Evolutionary conservation across 2,113 vertebrate species (phyloP).

Genomic region (Calidris pygmaea): DNA sequence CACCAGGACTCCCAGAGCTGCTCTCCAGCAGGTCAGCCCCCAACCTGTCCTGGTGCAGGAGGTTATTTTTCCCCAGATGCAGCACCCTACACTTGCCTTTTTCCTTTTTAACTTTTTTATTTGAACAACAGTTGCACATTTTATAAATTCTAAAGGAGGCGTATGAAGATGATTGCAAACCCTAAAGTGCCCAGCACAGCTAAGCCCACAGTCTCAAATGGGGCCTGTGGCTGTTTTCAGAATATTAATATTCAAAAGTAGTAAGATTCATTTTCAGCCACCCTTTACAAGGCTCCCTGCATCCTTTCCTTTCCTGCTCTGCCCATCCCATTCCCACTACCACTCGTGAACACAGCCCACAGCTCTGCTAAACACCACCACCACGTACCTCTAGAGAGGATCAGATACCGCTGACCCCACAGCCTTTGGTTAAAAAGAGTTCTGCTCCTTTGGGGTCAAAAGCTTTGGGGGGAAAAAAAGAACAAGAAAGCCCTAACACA

Average conservation of each 20-base stretch:
- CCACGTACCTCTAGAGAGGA: background rate
- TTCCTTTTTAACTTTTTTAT: too few species aligned
- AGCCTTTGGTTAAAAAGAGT: background rate
- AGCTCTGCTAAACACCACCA: background rate
- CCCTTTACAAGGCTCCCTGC: background rate
- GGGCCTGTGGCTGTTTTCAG: background rate
- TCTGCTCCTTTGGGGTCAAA: background rate
- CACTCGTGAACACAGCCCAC: background rate
- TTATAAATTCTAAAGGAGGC: background rate
- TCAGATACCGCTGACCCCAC: fast-evolving
- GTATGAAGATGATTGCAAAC: background rate
- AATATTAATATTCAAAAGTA: background rate
- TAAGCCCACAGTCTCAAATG: background rate
- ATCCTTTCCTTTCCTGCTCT: background rate
- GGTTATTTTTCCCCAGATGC: too few species aligned
- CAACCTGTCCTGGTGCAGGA: too few species aligned
- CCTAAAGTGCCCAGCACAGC: background rate
- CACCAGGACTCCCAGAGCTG: too few species aligned
- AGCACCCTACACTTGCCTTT: too few species aligned
- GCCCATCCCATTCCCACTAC: background rate
- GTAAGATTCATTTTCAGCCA: background rate
- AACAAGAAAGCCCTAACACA: background rate
- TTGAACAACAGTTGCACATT: background rate
- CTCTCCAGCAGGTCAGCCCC: too few species aligned
- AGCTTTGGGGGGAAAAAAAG: fast-evolving